A percentile compares a stretch with the other conserved stretches of the same genome.
Evolutionary conservation across 1,140 invertebrate species (phyloP).

Genomic region (Schlechtendalia chinensis): DNA sequence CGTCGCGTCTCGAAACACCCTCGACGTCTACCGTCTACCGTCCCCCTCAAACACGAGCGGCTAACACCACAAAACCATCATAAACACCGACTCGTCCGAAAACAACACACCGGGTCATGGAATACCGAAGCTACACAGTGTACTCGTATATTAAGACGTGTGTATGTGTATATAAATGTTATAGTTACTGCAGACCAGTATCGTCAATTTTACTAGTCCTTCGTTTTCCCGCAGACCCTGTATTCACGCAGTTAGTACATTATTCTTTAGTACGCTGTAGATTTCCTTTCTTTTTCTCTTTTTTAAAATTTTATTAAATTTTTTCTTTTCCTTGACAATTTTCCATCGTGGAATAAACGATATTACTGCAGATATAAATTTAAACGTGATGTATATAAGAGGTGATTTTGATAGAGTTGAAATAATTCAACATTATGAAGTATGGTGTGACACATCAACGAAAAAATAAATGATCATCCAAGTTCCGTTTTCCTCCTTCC

Average conservation of each 20-base stretch:
- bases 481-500: too few species aligned
- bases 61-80: slow-evolving; percentile 8
- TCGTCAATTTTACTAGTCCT: too few species aligned
- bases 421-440: too few species aligned
- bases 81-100: slow-evolving; percentile 41
- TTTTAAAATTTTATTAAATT: neutral
- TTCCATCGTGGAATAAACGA: neutral
- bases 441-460: too few species aligned
- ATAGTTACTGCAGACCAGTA: too few species aligned
- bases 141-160: neutral
- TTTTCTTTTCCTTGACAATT: neutral
- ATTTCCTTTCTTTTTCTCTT: neutral
- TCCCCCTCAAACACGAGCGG: neutral
- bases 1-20: neutral
- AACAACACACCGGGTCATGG: slow-evolving; percentile 14
- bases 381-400: too few species aligned
- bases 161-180: neutral
- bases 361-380: too few species aligned
- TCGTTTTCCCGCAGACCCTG: neutral
- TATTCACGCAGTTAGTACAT: neutral
- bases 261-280: neutral
- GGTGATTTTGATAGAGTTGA: too few species aligned
- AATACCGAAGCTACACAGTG: slow-evolving; percentile 6
- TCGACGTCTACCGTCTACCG: neutral
- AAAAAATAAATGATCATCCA: too few species aligned